Base-by-base conservation (phyloP, 2,888 invertebrate species). In the Erpobdella octoculata region DNA sequence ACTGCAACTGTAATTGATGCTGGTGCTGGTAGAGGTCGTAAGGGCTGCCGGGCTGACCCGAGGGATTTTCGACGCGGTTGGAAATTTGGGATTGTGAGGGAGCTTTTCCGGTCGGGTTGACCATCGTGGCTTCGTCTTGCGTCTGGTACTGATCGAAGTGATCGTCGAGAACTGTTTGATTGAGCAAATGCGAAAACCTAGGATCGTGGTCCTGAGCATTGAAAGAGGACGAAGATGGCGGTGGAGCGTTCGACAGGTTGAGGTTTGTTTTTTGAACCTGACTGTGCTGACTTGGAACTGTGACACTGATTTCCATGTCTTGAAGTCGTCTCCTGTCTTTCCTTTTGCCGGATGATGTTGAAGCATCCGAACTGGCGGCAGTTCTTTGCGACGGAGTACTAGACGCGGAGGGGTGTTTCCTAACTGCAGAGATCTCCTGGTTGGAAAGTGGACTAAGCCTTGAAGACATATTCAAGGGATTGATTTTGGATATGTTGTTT, bases 111-210 rank as follows among this genome's bases (percentile, higher is more conserved):
- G 41, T 12, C 64, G 67, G 38, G 59, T 41, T 25, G 21, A 33
- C 36, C 46, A 48, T 35, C 8, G 62, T 33, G 5, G 6, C 31
- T 31, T 62, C 79, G 62, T 41, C 68, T 28, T 25, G 58, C 36
- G 48, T 78, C 41, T 79, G 77, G 76, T 82, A 82, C 78, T 82
- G 82, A 78, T 82, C 82, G 76, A 82, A 82, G 75, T 82, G 82
- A 76, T 82, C 82, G 74, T 79, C 80, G 53, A 82, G 76, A 70
- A 82, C 79, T 25, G 80, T 79, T 73, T 81, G 80, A 75, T 80
- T 80, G 73, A 81, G 80, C 33, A 81, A 77, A 72, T 80, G 79
- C 28, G 75, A 75, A 71, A 76, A 75, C 3, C 74, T 65, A 37
- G 59, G 6, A 37, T 58, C 46, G 61, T 25, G 18, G 8, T n/a